Evolutionary conservation across 2,797 vertebrate genomes (phyloP), one percentile per base, ranked within the genome.

Genomic region (Schizopygopsis pylzovi): DNA sequence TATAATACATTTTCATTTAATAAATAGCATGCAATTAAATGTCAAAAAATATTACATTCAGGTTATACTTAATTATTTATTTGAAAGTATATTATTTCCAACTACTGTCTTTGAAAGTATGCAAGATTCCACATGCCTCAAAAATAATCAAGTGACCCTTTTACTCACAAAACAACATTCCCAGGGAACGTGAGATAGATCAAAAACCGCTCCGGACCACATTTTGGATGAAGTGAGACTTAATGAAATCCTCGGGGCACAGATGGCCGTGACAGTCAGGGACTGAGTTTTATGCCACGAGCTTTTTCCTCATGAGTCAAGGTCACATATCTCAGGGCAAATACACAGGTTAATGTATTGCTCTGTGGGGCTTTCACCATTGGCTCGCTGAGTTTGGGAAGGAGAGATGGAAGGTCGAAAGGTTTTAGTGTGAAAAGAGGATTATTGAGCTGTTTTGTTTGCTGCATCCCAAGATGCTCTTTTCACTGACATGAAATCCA

Each of bases 401-500:
- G 75, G 61, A 37, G 72, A 83, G 52, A 54, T 9, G 1, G 52
- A 82, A 73, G 79, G 85, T 82, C 16, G 28, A 79, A 85, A 67
- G 65, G 79, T 72, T 79, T 82, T 49, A 83, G 87, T n/a, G 56
- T 85, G 87, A 68, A 83, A 81, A 85, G 78, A 49, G 61, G 82
- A 88, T 79, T 83, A 88, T 83, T 70, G 79, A 86, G 81, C 87
- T 63, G 54, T 83, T 85, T 77, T 88, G 18, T 61, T 77, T 76
- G 47, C 79, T 65, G 63, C 68, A 33, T 75, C 81, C 81, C 59
- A 71, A 77, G 73, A 82, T 41, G 56, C 59, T 78, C 75, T 81
- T 88, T 86, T 82, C 59, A 33, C 75, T 86, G 79, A 80, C 73
- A 68, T 85, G 20, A 88, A 88, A 89, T 88, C 67, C 75, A 88